Conservation (phyloP, 2,888 invertebrate species). For the Tortricodes alternella region DNA sequence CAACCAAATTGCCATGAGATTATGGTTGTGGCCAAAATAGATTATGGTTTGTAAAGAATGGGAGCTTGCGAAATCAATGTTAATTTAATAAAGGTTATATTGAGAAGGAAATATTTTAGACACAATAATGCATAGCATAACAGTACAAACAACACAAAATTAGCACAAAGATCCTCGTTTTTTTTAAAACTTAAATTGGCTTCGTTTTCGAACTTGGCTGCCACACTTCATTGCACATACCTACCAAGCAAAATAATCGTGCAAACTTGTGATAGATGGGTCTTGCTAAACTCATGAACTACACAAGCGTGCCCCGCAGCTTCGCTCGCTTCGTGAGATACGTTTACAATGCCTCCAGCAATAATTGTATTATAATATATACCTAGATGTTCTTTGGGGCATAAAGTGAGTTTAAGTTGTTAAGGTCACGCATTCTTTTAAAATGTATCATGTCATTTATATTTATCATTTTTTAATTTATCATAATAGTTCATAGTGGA, state of each 20-base stretch:
- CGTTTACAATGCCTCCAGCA: too few relatives aligned
- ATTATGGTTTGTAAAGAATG: neutral
- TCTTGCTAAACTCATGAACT: neutral
- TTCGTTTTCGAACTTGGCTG: neutral
- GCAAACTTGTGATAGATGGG: neutral
- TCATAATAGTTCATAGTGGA: too few relatives aligned
- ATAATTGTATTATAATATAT: too few relatives aligned
- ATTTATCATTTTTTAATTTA: too few relatives aligned
- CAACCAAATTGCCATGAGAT: conserved; percentile 24
- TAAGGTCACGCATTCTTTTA: too few relatives aligned
- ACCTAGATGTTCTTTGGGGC: too few relatives aligned
- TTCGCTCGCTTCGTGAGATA: neutral
- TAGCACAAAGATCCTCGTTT: too few relatives aligned
- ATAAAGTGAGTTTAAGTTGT: too few relatives aligned
- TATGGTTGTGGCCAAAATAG: conserved; percentile 10
- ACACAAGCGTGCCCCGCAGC: neutral
- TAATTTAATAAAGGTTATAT: neutral
- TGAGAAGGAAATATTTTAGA: neutral
- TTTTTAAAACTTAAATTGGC: too few relatives aligned
- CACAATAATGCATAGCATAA: too few relatives aligned
- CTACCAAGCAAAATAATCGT: neutral
- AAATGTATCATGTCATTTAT: too few relatives aligned
- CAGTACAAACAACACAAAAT: too few relatives aligned
- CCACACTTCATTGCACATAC: neutral
- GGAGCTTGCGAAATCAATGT: conserved; percentile 7